These are phyloP conservation scores for Cyanoramphus novaezelandiae DNA, from an alignment of 2,113 vertebrate genomes.

Conservation along the genomic window DNA sequence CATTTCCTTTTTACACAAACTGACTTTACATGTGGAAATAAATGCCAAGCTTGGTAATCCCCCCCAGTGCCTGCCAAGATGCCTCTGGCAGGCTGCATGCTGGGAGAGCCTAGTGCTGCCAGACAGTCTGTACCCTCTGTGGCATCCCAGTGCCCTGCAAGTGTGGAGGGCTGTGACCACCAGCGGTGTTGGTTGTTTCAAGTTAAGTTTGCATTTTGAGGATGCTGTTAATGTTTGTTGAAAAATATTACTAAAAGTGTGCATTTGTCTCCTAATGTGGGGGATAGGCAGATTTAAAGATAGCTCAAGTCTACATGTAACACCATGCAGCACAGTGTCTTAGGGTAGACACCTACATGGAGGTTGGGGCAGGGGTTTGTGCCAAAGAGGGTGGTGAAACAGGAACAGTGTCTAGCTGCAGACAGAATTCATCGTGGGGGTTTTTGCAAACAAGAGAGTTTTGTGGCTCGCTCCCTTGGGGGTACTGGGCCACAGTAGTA, in stretches of 20 bases:
- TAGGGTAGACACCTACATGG: rapidly evolving
- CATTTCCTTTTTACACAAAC: neutral
- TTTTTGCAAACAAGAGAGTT: neutral
- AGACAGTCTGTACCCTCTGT: neutral
- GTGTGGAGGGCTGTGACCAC: neutral
- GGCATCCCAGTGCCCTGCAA: neutral
- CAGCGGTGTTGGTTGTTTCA: neutral
- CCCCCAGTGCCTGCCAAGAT: neutral
- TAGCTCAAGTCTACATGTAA: neutral
- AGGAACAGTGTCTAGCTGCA: neutral
- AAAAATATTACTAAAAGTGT: neutral
- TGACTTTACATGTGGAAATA: neutral
- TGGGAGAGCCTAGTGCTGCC: rapidly evolving
- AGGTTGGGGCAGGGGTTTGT: neutral
- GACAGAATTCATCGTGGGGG: neutral
- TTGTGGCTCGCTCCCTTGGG: neutral
- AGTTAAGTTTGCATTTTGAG: neutral
- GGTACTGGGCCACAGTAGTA: neutral
- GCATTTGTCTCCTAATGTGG: rapidly evolving
- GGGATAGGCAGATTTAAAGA: neutral
- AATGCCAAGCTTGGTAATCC: neutral
- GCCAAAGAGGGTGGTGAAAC: neutral
- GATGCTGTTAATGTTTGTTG: neutral
- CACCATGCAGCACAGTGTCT: neutral
- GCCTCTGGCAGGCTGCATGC: neutral